Evolutionary conservation across 2,113 vertebrate genomes (phyloP), one percentile per base, ranked within the genome.

Genomic region (Delphinapterus leucas): DNA sequence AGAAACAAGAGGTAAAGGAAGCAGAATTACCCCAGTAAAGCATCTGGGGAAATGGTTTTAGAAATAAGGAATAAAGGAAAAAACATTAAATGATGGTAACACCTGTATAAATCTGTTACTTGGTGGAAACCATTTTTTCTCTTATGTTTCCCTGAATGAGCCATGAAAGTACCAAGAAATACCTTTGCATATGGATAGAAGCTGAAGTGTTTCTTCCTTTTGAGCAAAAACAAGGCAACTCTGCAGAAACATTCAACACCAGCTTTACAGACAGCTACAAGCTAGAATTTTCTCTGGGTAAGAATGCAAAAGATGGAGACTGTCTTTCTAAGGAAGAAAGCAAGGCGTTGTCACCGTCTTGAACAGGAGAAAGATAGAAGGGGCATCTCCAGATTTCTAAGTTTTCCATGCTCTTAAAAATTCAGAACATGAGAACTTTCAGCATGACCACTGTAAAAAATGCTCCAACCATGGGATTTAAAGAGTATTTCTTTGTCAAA

Each of bases 91-190:
- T 88, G 87, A 88, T 73, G 70, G 74, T 93, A 93, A 84, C 83
- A 67, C 23, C 49, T 44, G 93, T 95, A 97, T 95, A 98, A 97
- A 90, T 83, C 93, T 96, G 93, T 87, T 47, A 92, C 71, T 83
- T 76, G 82, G 96, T 97, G 95, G 96, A 98, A 98, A 90, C 55
- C 92, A 97, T 97, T 97, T 96, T 95, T 86, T 82, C 67, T 82
- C 73, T 36, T 86, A 28, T 36, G 9, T 49, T 90, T 93, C 70
- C 63, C 89, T 74, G 61, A 67, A 49, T 38, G 61, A 92, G 71
- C n/a, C 38, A 63, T 6, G 21, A 76, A 87, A 88, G 23, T 84
- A 60, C 15, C 77, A 79, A 63, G 26, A 65, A 73, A 70, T 33
- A 93, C 9, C 20, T 87, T 28, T 65, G 13, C 36, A 47, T 18